Evolutionary conservation across 2,113 vertebrate species (phyloP).

Genomic region (Silurus glanis): DNA sequence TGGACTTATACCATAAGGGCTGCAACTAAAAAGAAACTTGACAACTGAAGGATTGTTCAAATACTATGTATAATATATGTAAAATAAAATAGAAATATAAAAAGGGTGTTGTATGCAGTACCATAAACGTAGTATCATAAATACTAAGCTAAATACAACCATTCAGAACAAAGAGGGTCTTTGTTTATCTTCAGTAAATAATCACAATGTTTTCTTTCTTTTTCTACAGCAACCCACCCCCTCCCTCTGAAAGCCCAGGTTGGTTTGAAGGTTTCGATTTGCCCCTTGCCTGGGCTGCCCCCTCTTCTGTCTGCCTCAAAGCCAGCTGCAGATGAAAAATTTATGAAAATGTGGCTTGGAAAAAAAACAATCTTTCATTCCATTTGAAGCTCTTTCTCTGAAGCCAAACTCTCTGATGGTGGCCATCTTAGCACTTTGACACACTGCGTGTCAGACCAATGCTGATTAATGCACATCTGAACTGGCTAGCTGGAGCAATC

Average conservation of each 20-base stretch:
- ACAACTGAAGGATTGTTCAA: background rate
- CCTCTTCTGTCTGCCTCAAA: slow-evolving; percentile 71
- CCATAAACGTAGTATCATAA: background rate
- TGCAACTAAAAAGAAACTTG: background rate
- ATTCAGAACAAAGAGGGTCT: slow-evolving; percentile 40
- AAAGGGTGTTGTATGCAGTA: background rate
- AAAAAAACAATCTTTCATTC: slow-evolving; percentile 62
- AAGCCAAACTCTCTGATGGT: slow-evolving; percentile 70
- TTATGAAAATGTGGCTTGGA: slow-evolving; percentile 73
- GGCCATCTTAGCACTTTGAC: slow-evolving; percentile 61
- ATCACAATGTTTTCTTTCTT: slow-evolving; percentile 63
- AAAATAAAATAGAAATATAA: background rate
- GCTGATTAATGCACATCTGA: slow-evolving; percentile 43
- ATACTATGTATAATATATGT: background rate
- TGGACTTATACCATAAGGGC: background rate
- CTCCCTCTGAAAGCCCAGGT: slow-evolving; percentile 60
- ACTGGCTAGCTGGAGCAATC: slow-evolving; percentile 56
- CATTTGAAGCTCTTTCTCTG: slow-evolving; percentile 73
- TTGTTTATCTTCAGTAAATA: slow-evolving; percentile 67
- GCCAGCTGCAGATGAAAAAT: slow-evolving; percentile 77
- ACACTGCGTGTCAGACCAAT: slow-evolving; percentile 29
- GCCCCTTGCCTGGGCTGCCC: slow-evolving; percentile 56
- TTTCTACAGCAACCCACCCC: slow-evolving; percentile 57
- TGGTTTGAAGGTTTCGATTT: slow-evolving; percentile 65
- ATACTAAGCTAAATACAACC: background rate